Evolutionary conservation across 2,797 vertebrate genomes (phyloP).

Genomic region (Acanthurus lineatus): DNA sequence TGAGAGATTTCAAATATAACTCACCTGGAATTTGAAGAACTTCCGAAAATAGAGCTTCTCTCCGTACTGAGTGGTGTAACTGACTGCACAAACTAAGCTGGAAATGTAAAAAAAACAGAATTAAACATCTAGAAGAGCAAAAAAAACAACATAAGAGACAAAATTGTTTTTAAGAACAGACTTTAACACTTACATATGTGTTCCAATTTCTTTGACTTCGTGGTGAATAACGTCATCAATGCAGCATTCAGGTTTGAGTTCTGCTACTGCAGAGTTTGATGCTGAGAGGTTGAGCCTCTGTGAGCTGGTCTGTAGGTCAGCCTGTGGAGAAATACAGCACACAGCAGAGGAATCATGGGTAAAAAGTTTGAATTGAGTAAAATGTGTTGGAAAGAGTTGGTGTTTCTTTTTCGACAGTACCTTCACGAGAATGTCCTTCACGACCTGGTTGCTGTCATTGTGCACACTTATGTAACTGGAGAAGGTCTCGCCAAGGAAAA

Average conservation of each 20-base stretch:
- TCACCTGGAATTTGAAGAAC: slow-evolving; percentile 99
- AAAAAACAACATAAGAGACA: too few relatives aligned
- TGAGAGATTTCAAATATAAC: slow-evolving; percentile 27
- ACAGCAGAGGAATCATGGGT: neutral
- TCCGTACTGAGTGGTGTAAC: slow-evolving; percentile 95
- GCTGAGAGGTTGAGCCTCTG: slow-evolving; percentile 98
- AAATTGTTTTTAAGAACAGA: too few relatives aligned
- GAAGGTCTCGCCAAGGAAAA: slow-evolving; percentile 98
- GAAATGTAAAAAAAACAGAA: slow-evolving; percentile 3
- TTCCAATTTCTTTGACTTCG: slow-evolving; percentile 99
- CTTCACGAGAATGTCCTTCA: slow-evolving; percentile 98
- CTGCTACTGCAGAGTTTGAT: slow-evolving; percentile 92
- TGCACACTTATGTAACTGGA: slow-evolving; percentile 99
- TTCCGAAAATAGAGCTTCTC: slow-evolving; percentile 99
- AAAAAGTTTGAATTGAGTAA: neutral
- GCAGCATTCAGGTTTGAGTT: slow-evolving; percentile 95
- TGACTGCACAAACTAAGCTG: slow-evolving; percentile 98
- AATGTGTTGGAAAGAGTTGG: neutral
- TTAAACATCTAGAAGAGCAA: too few relatives aligned
- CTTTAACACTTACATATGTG: slow-evolving; percentile 91
- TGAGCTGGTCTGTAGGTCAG: slow-evolving; percentile 98
- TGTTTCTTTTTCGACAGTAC: slow-evolving; percentile 73
- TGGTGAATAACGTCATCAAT: slow-evolving; percentile 99
- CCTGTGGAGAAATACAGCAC: slow-evolving; percentile 78
- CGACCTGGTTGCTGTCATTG: slow-evolving; percentile 96